Evolutionary conservation across 2,113 vertebrate genomes (phyloP).

Genomic region (Notarius lentiginosus): DNA sequence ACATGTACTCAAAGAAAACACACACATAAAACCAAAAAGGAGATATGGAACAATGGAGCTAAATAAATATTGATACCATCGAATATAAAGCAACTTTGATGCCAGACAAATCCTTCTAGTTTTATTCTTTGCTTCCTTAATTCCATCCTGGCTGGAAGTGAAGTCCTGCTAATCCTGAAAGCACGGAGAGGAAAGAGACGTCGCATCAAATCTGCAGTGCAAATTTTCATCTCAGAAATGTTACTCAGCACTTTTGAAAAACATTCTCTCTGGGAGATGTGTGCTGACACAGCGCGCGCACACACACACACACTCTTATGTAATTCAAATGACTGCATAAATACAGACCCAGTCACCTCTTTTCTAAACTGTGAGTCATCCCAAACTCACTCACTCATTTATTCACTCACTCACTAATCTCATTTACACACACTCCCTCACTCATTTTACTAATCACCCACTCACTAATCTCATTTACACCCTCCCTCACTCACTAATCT

Average conservation of each 20-base stretch:
- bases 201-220: not conserved
- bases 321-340: not conserved
- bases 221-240: not conserved
- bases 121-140: not conserved
- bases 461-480: not conserved
- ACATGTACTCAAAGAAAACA: slow-evolving; percentile 1
- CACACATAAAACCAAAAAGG: not conserved
- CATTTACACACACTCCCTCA: not conserved
- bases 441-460: not conserved
- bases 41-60: not conserved
- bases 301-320: not conserved
- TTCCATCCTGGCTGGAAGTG: not conserved
- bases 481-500: not conserved
- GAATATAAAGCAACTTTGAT: not conserved
- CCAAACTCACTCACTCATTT: not conserved
- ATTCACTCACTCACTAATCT: not conserved
- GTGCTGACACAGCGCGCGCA: not conserved
- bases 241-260: not conserved
- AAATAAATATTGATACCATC: not conserved
- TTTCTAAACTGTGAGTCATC: not conserved
- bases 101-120: not conserved
- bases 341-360: not conserved
- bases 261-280: not conserved
- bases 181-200: not conserved
- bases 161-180: not conserved